Base-by-base conservation (phyloP, 2,113 vertebrate genomes). In the Lucifuga dentata region DNA sequence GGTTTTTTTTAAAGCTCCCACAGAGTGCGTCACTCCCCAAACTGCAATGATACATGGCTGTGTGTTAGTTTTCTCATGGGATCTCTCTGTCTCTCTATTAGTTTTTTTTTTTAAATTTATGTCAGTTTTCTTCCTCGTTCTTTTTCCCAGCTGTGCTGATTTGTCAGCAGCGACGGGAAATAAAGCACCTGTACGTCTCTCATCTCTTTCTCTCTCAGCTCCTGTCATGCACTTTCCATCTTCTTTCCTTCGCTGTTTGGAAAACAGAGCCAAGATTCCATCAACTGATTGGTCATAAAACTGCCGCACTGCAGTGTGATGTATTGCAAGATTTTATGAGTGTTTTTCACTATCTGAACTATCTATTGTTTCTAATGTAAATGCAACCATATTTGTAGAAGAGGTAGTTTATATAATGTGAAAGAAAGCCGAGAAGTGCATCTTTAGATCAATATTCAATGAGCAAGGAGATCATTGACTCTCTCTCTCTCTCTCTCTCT, bases 251-350 rank as follows among this genome's bases (percentile, higher is more conserved):
- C 32, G 8, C 53, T 50, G 40, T 0, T 15, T 59, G 21, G 15
- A 15, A 50, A 33, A n/a, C 12, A 9, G 64, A 71, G 81, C 74
- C 78, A 84, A 81, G 64, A 70, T 52, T 79, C 71, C 51, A 21
- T 73, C 63, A 76, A 26, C 44, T 12, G 23, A 40, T 13, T 1
- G 40, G 43, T 2, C 35, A 59, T 78, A 65, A 83, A 72, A 63
- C 56, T 15, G 46, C 20, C 45, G 11, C 49, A 20, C 39, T 60
- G n/a, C n/a, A n/a, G n/a, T 40, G 36, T 49, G 24, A 16, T 24
- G 35, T 72, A 48, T 38, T 64, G 39, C 35, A 16, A 9, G 40
- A 19, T 55, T 57, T 66, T 51, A 21, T 70, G 11, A 13, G 9
- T 65, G 26, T 29, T 29, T 40, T 51, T 26, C 40, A 55, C 23